A percentile compares a stretch with the other conserved stretches of the same genome.
Conservation (phyloP, 1,140 invertebrate species). For the Oppia nitens region DNA sequence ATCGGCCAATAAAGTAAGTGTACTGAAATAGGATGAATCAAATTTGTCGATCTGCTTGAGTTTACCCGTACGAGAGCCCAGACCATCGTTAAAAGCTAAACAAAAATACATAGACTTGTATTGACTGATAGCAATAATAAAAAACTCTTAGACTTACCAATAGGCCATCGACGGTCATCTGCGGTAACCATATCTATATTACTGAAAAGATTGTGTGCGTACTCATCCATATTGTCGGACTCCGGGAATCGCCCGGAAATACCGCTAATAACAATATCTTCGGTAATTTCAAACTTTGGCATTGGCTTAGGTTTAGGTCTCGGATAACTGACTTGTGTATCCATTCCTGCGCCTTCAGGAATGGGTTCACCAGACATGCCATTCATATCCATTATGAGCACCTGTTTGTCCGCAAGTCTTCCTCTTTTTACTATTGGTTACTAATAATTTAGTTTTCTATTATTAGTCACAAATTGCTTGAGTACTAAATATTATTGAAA, state of each 20-base stretch:
- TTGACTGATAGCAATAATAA: neutral
- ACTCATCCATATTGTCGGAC: slow-evolving; percentile 69
- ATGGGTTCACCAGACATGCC: no score
- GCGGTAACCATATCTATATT: slow-evolving; percentile 50
- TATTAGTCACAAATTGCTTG: no score
- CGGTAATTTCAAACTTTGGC: slow-evolving; percentile 22
- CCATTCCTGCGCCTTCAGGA: neutral
- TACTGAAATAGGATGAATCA: slow-evolving; percentile 11
- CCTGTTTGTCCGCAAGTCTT: no score
- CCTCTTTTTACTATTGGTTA: no score
- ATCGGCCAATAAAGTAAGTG: slow-evolving; percentile 39
- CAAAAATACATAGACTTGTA: no score
- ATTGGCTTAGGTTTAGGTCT: neutral
- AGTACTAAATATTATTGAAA: neutral
- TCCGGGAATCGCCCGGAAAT: slow-evolving; percentile 77
- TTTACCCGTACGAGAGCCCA: slow-evolving; percentile 10
- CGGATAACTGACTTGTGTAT: neutral
- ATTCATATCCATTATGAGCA: no score
- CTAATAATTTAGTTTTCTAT: no score
- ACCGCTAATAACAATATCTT: slow-evolving; percentile 72
- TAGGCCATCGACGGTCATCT: slow-evolving; percentile 20
- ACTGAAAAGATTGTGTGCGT: slow-evolving; percentile 61
- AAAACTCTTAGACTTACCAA: slow-evolving; percentile 30
- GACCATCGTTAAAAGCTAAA: slow-evolving; percentile 1
- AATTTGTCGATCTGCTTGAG: slow-evolving; percentile 7